phyloP scores from a whole-genome alignment of 2,888 invertebrate genomes.

The Temnothorax unifasciatus region DNA sequence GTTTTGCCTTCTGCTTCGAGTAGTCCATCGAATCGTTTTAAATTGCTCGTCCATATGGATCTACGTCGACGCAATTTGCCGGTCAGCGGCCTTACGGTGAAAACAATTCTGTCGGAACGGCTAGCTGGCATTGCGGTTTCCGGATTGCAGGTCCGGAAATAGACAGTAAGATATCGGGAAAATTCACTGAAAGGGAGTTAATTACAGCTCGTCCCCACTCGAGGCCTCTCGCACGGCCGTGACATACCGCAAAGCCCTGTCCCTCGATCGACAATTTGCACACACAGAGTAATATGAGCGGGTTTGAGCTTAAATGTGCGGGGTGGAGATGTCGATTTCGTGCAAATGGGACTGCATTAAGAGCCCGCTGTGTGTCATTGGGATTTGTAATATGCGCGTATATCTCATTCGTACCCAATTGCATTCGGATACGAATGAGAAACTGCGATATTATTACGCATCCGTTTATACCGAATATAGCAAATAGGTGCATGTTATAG shows the following conservation, averaged over 20 bases:
- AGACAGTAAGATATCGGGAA: conserved; percentile 75
- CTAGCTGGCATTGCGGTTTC: conserved; percentile 67
- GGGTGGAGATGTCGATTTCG: conserved; percentile 68
- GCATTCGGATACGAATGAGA: background rate
- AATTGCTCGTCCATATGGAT: conserved; percentile 58
- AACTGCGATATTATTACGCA: conserved; percentile 8
- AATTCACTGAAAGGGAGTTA: conserved; percentile 81
- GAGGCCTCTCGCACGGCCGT: conserved; percentile 61
- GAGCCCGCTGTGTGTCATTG: conserved; percentile 42
- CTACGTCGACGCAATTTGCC: conserved; percentile 68
- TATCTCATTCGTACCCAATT: background rate
- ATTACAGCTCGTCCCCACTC: conserved; percentile 76
- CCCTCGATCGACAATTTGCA: conserved; percentile 63
- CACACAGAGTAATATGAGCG: conserved; percentile 64
- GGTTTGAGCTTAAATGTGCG: conserved; percentile 63
- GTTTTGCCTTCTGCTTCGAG: conserved; percentile 15
- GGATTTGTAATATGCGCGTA: conserved; percentile 44
- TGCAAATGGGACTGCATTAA: conserved; percentile 52
- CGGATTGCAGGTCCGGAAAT: conserved; percentile 79
- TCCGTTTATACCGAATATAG: background rate
- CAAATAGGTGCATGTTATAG: background rate
- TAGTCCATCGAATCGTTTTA: conserved; percentile 54
- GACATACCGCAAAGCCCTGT: conserved; percentile 55
- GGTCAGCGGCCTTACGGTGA: conserved; percentile 61
- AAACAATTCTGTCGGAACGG: conserved; percentile 63